phyloP scores from a whole-genome alignment of 2,113 vertebrate species.

The Caloenas nicobarica region DNA sequence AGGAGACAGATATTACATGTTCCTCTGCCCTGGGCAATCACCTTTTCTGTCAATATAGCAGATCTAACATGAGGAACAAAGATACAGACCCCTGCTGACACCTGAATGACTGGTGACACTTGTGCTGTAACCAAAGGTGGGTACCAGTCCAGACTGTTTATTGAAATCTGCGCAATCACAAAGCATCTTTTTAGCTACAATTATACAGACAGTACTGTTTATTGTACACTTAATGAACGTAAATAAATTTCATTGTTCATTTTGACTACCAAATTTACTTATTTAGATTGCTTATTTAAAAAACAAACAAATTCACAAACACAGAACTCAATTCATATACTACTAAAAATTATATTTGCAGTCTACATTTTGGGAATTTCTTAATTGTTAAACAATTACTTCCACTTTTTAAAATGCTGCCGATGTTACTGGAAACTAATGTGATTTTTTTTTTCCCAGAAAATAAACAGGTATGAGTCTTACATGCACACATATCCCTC shows the following conservation, averaged over 20 bases:
- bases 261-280: slow-evolving; percentile 54
- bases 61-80: neutral
- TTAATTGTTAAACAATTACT: slow-evolving; percentile 56
- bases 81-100: neutral
- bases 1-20: neutral
- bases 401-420: neutral
- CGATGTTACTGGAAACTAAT: slow-evolving; percentile 1
- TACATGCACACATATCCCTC: neutral
- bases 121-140: neutral
- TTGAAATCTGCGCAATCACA: neutral
- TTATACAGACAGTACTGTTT: slow-evolving; percentile 55
- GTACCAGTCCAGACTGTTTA: too few species aligned
- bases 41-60: neutral
- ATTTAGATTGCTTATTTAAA: slow-evolving; percentile 55
- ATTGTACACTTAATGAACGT: slow-evolving; percentile 71
- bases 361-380: neutral
- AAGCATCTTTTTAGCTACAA: slow-evolving; percentile 33
- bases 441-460: neutral
- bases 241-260: slow-evolving; percentile 65
- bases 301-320: neutral
- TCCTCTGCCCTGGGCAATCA: neutral
- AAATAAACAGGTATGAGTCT: slow-evolving; percentile 15
- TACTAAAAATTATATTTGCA: slow-evolving; percentile 35
- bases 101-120: neutral
- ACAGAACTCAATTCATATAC: neutral